Evolutionary conservation across 2,113 vertebrate species (phyloP), one percentile per base, ranked within the genome.

Genomic region (Rhagologus leucostigma): DNA sequence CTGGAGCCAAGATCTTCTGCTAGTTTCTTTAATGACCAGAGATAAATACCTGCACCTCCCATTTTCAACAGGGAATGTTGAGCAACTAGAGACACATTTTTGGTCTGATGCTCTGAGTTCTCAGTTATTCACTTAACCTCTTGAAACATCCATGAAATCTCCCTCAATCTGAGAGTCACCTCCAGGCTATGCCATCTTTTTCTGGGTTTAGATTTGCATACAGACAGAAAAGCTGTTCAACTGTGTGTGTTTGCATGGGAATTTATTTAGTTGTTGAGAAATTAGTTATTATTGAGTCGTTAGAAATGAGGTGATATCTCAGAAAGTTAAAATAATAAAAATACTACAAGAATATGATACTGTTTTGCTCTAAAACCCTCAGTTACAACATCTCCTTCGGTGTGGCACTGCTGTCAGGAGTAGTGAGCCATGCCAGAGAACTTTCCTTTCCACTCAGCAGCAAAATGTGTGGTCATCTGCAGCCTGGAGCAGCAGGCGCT

Each of bases 401-500:
- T n/a, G 24, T 32, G 79, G 55, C 49, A 64, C 24, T 2, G 7
- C 47, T 91, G 75, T 39, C 67, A 77, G 39, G 22, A 50, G 35
- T 4, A 53, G 10, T 19, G n/a, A 81, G 24, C 20, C 3, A 0
- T 18, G 44, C 30, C 57, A n/a, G 37, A 71, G 62, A 84, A 44
- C 33, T 64, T 62, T 44, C 6, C 11, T 69, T 73, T 60, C 57
- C 32, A 29, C 46, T 71, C 70, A 90, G 82, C 78, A 82, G 49
- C 47, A 93, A 57, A 78, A 44, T 9, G 14, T 14, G 55, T 75
- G 52, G 30, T 56, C 77, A 60, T 1, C 18, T 55, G 64, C 33
- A 70, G 56, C 24, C 79, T 0, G 0, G 81, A 76, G 81, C 35
- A 49, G 73, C 19, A 46, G 15, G 19, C 0, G 0, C 37, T 33